Base-by-base conservation (phyloP, 2,797 vertebrate genomes). In the Psittacula echo region DNA sequence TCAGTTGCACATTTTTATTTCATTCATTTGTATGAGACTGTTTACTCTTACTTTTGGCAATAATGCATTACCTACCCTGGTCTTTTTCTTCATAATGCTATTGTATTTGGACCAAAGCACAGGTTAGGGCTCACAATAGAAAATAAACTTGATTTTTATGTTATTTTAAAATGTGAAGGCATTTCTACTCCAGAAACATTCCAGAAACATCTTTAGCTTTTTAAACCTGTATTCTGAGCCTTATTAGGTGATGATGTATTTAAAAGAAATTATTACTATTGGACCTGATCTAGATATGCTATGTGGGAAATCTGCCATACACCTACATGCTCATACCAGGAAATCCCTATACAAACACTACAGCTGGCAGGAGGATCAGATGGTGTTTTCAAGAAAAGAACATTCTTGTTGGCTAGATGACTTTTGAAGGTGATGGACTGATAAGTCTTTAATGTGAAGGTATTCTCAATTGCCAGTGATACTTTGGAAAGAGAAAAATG, bases 61-160 rank as follows among this genome's bases (percentile, higher is more conserved):
- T 75, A 78, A 34, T 42, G 13, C 23, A 10, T 75, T 89, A 54
- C 16, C 8, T 84, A 22, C 13, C 16, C 41, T n/a, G 14, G 6
- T 62, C 6, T 44, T 78, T 84, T 66, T 58, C 21, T 60, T 92
- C 16, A 34, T 62, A 51, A 29, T 54, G 50, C 26, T 83, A 9
- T 74, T 65, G 21, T 27, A n/a, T 81, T 77, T 61, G 39, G 20
- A 72, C 85, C 21, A 41, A 23, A 85, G 29, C 26, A 75, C 26
- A 47, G 34, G 16, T 50, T 68, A 58, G 19, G 6, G 5, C 23
- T 58, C 0, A 0, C 62, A 50, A 23, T 51, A 39, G 11, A 90
- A 87, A 64, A 60, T 64, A 0, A 54, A 73, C 93, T 54, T 8
- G n/a, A 4, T 56, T 68, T 77, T 73, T 73, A 26, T 78, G 3